Evolutionary conservation across 2,113 vertebrate species (phyloP).

Genomic region (Leptosomus discolor): DNA sequence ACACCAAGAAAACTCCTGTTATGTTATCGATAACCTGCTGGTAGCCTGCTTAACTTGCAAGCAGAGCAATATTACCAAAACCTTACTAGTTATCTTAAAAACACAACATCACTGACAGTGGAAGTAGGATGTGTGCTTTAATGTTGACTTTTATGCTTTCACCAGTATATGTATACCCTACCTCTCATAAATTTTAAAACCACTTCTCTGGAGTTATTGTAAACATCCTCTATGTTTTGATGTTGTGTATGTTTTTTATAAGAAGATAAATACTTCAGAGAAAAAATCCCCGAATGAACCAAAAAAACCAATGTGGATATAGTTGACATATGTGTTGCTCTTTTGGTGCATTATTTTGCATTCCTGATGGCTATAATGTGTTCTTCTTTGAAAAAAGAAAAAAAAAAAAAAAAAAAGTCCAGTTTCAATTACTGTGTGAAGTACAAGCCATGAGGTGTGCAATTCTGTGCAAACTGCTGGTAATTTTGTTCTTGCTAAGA

Average conservation of each 20-base stretch:
- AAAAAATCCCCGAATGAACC: background rate
- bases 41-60: background rate
- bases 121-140: conserved; percentile 26
- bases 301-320: background rate
- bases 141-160: conserved; percentile 30
- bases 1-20: background rate
- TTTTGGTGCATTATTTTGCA: conserved; percentile 19
- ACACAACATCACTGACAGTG: conserved; percentile 19
- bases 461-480: conserved; percentile 36
- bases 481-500: conserved; percentile 41
- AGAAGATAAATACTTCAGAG: background rate
- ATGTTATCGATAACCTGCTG: background rate
- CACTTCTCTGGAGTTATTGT: conserved; percentile 2
- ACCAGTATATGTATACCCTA: background rate
- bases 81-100: background rate
- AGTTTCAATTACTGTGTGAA: background rate
- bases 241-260: conserved; percentile 36
- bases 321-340: background rate
- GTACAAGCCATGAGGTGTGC: conserved; percentile 3
- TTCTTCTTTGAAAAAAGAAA: background rate
- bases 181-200: conserved; percentile 3
- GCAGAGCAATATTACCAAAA: background rate
- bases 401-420: background rate
- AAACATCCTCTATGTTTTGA: conserved; percentile 43
- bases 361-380: background rate